Percentiles rank a stretch among this genome's conserved stretches.
Evolutionary conservation across 2,113 vertebrate genomes (phyloP).

Genomic region (Caretta caretta): DNA sequence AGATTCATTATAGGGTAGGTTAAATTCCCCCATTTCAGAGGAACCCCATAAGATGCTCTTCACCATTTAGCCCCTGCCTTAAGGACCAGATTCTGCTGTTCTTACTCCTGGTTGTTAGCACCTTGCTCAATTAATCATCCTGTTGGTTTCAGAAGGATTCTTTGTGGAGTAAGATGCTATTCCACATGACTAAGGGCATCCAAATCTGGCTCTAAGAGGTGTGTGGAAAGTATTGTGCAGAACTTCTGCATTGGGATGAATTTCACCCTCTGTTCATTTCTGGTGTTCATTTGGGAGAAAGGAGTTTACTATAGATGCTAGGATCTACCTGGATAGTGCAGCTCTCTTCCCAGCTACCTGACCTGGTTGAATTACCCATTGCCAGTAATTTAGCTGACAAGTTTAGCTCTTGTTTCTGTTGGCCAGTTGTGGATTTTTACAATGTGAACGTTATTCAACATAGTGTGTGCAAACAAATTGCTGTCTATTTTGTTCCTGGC

Average conservation of each 20-base stretch:
- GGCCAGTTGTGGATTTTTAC: not conserved
- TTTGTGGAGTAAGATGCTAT: not conserved
- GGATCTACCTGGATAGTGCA: not conserved
- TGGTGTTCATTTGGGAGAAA: not conserved
- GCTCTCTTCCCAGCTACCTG: not conserved
- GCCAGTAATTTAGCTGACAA: not conserved
- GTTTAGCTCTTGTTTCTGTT: not conserved
- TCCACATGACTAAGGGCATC: not conserved
- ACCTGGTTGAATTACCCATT: not conserved
- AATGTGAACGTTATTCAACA: not conserved
- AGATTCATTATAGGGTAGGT: accelerated
- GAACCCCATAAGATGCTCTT: not conserved
- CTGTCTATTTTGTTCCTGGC: accelerated
- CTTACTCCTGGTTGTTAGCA: not conserved
- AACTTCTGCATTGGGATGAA: not conserved
- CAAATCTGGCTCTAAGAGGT: not conserved
- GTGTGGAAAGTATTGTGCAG: not conserved
- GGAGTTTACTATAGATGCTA: not conserved
- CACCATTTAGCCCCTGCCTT: not conserved
- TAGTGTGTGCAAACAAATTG: not conserved
- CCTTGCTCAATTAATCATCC: not conserved
- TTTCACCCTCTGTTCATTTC: not conserved
- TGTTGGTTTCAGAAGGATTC: not conserved
- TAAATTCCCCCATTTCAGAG: not conserved
- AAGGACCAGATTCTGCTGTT: not conserved